Conservation (phyloP, 2,113 vertebrate genomes). For the Rhodinocichla rosea region DNA sequence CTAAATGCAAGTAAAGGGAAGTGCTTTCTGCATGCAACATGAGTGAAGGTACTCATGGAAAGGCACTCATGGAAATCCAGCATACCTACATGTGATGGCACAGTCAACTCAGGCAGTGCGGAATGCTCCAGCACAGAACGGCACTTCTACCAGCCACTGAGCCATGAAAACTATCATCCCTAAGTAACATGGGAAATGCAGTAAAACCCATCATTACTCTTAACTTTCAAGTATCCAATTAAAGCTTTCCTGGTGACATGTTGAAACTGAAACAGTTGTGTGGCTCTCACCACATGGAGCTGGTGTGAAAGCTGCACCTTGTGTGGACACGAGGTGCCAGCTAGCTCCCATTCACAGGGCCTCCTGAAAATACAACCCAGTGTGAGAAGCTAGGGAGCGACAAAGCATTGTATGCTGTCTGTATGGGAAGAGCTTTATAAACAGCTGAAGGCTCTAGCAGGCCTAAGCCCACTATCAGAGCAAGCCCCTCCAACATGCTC, state of each 20-base stretch:
- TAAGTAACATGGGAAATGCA: not conserved
- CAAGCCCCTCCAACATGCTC: not conserved
- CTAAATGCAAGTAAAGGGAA: constrained; percentile 73
- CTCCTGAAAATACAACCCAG: not conserved
- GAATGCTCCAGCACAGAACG: not conserved
- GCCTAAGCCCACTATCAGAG: not conserved
- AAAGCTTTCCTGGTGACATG: not conserved
- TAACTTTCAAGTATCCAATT: not conserved
- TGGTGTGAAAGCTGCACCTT: not conserved
- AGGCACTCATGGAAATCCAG: not conserved
- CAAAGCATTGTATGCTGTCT: not conserved
- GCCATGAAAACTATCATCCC: fast-evolving
- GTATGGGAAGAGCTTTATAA: not conserved
- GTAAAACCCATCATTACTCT: not conserved
- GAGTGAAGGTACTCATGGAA: not conserved
- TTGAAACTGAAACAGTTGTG: not conserved
- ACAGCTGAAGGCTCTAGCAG: not conserved
- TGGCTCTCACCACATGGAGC: not conserved
- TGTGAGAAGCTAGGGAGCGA: not conserved
- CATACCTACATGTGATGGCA: fast-evolving
- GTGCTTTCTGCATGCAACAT: not conserved
- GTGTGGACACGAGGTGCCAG: not conserved
- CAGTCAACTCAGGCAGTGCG: fast-evolving
- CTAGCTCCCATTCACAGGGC: fast-evolving
- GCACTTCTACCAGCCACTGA: not conserved